Evolutionary conservation across 2,888 invertebrate species (phyloP).

Genomic region (Himalopsyche japonica): DNA sequence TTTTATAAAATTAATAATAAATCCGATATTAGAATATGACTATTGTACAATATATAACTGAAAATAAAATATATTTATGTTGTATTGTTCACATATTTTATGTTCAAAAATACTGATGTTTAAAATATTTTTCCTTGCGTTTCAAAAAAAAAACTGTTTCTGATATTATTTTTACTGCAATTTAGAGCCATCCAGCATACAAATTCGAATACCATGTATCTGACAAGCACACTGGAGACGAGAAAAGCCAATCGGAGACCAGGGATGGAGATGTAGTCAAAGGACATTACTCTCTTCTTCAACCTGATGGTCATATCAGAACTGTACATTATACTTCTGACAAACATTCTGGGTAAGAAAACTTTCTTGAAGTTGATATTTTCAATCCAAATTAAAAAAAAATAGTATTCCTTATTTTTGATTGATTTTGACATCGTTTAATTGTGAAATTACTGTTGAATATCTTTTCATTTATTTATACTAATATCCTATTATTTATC

Average conservation of each 20-base stretch:
- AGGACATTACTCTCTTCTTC: slow-evolving; percentile 36
- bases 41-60: no score
- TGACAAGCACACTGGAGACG: slow-evolving; percentile 37
- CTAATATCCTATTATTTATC: not conserved
- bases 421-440: not conserved
- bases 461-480: not conserved
- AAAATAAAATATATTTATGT: no score
- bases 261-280: slow-evolving; percentile 38
- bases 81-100: no score
- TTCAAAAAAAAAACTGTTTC: no score
- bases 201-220: slow-evolving; percentile 36
- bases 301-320: slow-evolving; percentile 37
- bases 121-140: no score
- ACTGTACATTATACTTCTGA: slow-evolving; percentile 38
- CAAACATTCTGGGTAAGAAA: slow-evolving; percentile 35
- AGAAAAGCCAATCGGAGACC: slow-evolving; percentile 33
- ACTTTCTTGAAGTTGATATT: no score
- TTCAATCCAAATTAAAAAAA: not conserved
- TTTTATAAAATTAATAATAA: no score
- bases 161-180: not conserved
- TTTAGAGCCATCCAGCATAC: slow-evolving; percentile 35
- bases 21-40: no score
- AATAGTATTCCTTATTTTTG: no score
- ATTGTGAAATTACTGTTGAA: not conserved
- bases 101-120: no score